Evolutionary conservation across 2,113 vertebrate species (phyloP), one percentile per base, ranked within the genome.

Genomic region (Microtus pennsylvanicus): DNA sequence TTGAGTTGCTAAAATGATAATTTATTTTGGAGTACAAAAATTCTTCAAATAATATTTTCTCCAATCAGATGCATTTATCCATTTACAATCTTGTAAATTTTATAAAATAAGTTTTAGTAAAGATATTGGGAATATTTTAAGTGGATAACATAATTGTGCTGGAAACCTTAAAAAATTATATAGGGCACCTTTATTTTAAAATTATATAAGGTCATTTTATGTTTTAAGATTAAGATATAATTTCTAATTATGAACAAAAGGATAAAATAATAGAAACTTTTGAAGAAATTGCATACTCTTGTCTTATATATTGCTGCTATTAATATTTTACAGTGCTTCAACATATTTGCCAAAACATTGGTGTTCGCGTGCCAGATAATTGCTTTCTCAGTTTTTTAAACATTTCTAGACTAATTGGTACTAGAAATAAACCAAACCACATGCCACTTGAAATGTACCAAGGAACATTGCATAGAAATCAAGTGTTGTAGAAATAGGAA

Each of bases 401-500:
- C 65, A 93, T 81, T 35, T 91, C 61, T 87, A 97, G 35, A 69
- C 13, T 91, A 97, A 94, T 97, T 98, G 96, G 63, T 96, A 97
- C 94, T 96, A 24, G 63, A 98, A 97, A 95, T 87, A 87, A 78
- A 96, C 96, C 70, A 97, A 93, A 91, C 55, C 42, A 2, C 14
- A 17, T 83, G 83, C 21, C 55, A 81, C 1, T 96, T 95, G 86
- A 8, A 42, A 87, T 85, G 75, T 13, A 67, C 7, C 33, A 97
- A n/a, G 94, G 87, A 69, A 3, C 1, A 96, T 91, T 42, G 96
- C 81, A 75, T 85, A 76, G 33, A 80, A 87, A 69, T 47, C 90
- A 3, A 67, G 2, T 74, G 52, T 87, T 93, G 52, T 78, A 1
- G 0, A 72, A 94, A 89, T 22, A 89, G 28, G 3, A 58, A 24